Evolutionary conservation across 2,113 vertebrate species (phyloP).

Genomic region (Theristicus caerulescens): DNA sequence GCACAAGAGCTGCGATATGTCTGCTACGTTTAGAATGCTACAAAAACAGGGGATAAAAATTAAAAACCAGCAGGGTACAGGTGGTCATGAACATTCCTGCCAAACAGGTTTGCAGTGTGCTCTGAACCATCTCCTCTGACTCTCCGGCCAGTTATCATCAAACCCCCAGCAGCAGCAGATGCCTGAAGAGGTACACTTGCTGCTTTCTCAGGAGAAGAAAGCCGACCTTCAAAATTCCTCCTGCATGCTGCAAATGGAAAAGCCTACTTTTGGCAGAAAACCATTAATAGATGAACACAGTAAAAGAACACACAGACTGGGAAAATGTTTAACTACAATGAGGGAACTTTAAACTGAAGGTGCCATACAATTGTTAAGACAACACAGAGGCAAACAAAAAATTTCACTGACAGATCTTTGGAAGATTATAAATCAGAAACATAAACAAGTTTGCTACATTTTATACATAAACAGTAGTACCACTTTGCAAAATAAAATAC

Average conservation of each 20-base stretch:
- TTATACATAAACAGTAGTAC: not conserved
- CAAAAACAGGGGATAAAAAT: not conserved
- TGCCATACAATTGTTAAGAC: not conserved
- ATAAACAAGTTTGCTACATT: not conserved
- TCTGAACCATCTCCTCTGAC: slow-evolving; percentile 11
- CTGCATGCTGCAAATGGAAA: not conserved
- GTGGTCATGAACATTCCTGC: not conserved
- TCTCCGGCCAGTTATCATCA: not conserved
- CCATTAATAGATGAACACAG: not conserved
- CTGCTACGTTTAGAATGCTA: not conserved
- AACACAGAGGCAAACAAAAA: not conserved
- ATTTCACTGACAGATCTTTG: not conserved
- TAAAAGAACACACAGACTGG: not conserved
- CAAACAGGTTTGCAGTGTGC: not conserved
- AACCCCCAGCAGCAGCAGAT: not conserved
- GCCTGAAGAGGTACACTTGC: slow-evolving; percentile 13
- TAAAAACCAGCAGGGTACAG: not conserved
- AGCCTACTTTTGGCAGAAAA: not conserved
- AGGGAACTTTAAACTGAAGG: not conserved
- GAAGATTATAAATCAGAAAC: not conserved
- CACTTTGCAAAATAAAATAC: not conserved
- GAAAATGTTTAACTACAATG: not conserved
- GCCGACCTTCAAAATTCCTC: slow-evolving; percentile 9
- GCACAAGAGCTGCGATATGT: not conserved
- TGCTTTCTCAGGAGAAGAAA: slow-evolving; percentile 17